A percentile compares a stretch with the other conserved stretches of the same genome.
phyloP scores from a whole-genome alignment of 2,888 invertebrate species.

The Drosophila nr. perissopoda region DNA sequence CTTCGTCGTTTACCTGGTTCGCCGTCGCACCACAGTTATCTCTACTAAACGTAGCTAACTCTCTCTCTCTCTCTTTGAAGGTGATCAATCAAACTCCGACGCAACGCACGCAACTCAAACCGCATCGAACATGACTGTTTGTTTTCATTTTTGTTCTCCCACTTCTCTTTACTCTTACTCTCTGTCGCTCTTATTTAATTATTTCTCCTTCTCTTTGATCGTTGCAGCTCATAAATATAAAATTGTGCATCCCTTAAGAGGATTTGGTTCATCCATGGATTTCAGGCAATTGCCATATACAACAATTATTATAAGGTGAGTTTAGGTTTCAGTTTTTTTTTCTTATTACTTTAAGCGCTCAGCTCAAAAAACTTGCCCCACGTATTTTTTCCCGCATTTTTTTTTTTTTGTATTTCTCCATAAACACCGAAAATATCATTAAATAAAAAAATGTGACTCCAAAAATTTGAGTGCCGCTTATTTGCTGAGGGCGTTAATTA shows the following conservation, averaged over 20 bases:
- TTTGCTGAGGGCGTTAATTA: slow-evolving; percentile 34
- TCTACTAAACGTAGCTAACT: background rate
- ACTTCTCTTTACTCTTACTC: slow-evolving; percentile 1
- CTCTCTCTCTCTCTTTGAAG: slow-evolving; percentile 10
- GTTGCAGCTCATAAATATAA: slow-evolving; percentile 42
- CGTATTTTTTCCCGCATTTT: background rate
- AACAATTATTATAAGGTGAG: slow-evolving; percentile 47
- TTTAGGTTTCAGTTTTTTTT: background rate
- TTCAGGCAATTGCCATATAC: slow-evolving; percentile 36
- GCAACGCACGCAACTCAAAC: slow-evolving; percentile 41
- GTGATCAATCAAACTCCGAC: slow-evolving; percentile 48
- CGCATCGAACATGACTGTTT: slow-evolving; percentile 14
- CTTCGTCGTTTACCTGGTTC: slow-evolving; percentile 17
- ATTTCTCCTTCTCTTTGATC: slow-evolving; percentile 6
- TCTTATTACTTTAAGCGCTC: background rate
- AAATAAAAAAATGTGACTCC: slow-evolving; percentile 1
- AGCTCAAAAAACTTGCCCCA: background rate
- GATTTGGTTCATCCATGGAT: slow-evolving; percentile 40
- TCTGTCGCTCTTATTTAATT: background rate
- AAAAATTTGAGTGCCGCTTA: slow-evolving; percentile 7
- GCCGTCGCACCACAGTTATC: slow-evolving; percentile 2
- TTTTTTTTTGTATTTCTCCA: background rate
- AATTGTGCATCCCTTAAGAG: slow-evolving; percentile 22
- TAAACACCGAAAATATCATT: background rate
- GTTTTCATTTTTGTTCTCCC: background rate